Conservation (phyloP, 2,888 invertebrate species). For the Sarcophaga caerulescens region DNA sequence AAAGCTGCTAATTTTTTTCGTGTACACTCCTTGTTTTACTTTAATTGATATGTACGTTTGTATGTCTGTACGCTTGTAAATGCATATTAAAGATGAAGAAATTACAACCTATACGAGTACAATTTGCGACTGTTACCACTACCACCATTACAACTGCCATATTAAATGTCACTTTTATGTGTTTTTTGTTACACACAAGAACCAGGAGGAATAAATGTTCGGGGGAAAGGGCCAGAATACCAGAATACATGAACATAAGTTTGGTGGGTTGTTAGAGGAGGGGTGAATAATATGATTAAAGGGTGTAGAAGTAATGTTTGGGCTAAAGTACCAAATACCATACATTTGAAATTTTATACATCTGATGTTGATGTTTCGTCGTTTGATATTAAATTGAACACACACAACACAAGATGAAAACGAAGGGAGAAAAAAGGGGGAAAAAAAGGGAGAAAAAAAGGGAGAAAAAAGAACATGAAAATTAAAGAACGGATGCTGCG, state of each 20-base stretch:
- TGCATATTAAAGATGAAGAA: conserved; percentile 5
- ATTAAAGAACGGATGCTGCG: conserved; percentile 45
- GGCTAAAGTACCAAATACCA: conserved; percentile 22
- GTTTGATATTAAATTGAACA: conserved; percentile 45
- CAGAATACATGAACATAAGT: not conserved
- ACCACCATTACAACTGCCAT: not conserved
- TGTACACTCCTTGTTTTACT: no score
- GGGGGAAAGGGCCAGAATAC: not conserved
- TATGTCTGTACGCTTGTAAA: no score
- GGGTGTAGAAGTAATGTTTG: conserved; percentile 32
- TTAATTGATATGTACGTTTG: no score
- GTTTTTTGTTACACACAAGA: conserved; percentile 31
- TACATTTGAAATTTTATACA: conserved; percentile 55
- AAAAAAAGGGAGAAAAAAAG: conserved; percentile 37
- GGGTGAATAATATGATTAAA: not conserved
- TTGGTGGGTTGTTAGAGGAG: not conserved
- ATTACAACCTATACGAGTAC: conserved; percentile 23
- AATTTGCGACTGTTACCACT: not conserved
- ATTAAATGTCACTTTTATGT: conserved; percentile 57
- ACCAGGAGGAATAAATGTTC: not conserved
- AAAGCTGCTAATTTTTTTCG: no score
- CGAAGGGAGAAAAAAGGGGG: conserved; percentile 16
- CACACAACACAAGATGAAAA: no score
- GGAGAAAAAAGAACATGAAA: conserved; percentile 10
- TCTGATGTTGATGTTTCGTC: conserved; percentile 50